Evolutionary conservation across 1,140 invertebrate genomes (phyloP), one percentile per base, ranked within the genome.

Genomic region (Hypothenemus hampei): DNA sequence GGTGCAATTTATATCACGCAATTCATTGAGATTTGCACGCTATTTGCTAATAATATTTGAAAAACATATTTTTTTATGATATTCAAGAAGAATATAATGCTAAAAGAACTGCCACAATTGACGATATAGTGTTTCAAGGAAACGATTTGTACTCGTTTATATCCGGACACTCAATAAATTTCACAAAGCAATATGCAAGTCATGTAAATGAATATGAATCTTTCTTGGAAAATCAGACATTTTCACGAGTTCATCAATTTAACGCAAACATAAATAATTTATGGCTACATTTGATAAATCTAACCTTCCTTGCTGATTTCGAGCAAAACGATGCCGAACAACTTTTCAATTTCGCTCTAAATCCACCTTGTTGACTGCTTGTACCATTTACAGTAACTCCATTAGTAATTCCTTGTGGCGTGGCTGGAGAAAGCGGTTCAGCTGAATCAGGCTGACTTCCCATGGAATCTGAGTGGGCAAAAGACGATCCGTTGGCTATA

Each of bases 241-340:
- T n/a, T n/a, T n/a, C n/a, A n/a, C n/a, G n/a, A n/a, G n/a, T n/a
- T n/a, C n/a, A n/a, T n/a, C n/a, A n/a, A n/a, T n/a, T n/a, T n/a
- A n/a, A n/a, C n/a, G n/a, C n/a, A n/a, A n/a, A n/a, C n/a, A n/a
- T n/a, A n/a, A n/a, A n/a, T n/a, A n/a, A n/a, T n/a, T n/a, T n/a
- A n/a, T n/a, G n/a, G n/a, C n/a, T n/a, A n/a, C n/a, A n/a, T n/a
- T n/a, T n/a, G n/a, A n/a, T n/a, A n/a, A n/a, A n/a, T n/a, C 26
- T 64, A 61, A 82, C 80, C 77, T 86, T 86, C 64, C 80, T 80
- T 50, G 83, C 83, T 55, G 83, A 78, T 65, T 81, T 80, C 7
- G 83, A 86, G 70, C 83, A 86, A 66, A 84, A 81, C 13, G 81
- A 81, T 45, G 78, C 77, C 39, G 77, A 80, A 65, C 83, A 85